phyloP scores from a whole-genome alignment of 2,113 vertebrate species.

The Emydocephalus ijimae region DNA sequence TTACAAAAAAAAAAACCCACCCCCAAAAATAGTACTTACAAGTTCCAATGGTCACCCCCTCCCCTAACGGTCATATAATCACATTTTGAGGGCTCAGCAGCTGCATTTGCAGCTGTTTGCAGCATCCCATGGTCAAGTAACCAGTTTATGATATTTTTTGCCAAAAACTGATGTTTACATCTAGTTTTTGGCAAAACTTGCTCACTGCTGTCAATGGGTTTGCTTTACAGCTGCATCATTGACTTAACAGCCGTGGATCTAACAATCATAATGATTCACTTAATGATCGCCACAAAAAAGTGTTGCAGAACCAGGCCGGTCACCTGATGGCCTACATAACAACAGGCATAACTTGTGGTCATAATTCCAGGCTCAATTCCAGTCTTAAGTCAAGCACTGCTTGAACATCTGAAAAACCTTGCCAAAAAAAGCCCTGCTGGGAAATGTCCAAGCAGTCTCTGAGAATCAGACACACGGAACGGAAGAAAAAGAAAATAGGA shows the following conservation, averaged over 20 bases:
- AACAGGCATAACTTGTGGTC: neutral
- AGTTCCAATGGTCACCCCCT: neutral
- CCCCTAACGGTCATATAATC: neutral
- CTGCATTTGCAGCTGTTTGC: neutral
- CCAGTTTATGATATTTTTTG: neutral
- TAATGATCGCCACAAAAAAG: neutral
- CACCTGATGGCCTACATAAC: neutral
- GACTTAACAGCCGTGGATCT: neutral
- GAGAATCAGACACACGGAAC: neutral
- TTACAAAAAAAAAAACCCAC: neutral
- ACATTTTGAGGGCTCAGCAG: neutral
- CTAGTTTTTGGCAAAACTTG: neutral
- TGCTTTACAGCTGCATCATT: neutral
- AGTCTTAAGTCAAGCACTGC: neutral
- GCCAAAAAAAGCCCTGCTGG: neutral
- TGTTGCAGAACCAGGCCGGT: neutral
- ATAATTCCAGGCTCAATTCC: neutral
- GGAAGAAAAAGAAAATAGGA: neutral
- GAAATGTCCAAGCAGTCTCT: too few species aligned
- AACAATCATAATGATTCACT: neutral
- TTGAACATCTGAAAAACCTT: neutral
- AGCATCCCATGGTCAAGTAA: neutral
- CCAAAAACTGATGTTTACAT: neutral
- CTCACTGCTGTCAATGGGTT: neutral
- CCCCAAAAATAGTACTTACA: neutral